Evolutionary conservation across 2,888 invertebrate genomes (phyloP), one percentile per base, ranked within the genome.

Genomic region (Mesopsocus fuscifrons): DNA sequence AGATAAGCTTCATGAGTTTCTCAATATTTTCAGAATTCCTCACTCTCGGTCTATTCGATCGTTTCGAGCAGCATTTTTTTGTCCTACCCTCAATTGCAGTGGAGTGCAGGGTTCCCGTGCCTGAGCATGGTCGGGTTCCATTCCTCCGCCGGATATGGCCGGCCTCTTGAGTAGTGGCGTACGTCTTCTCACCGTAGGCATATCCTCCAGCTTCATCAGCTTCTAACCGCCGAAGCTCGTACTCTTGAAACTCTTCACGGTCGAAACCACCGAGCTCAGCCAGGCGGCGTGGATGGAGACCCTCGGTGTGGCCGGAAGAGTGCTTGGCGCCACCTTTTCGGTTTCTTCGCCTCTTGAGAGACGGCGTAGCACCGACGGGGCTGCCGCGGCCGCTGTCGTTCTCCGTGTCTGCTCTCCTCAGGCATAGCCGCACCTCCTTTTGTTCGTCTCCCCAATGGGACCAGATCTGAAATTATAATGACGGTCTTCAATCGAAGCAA

Each of bases 391-490:
- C 53, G 46, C 57, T 53, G 42, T 51, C 50, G 35, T 49, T 51
- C 34, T 57, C 54, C 32, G 53, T 56, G 52, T 58, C 57, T 45
- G 60, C 54, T 43, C 62, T 52, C 45, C 62, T 53, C 46, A 66
- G 52, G 9, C 63, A 63, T 42, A 66, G 59, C 52, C 63, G 62
- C 26, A 65, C 76, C 59, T 77, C 74, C 54, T 67, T 63, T 60
- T 72, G 68, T 46, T 74, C 73, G 52, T 71, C 69, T 44, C 81
- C 83, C 84, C 84, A 85, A 20, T 82, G 78, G 47, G 76, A 76
- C 68, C 83, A 71, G 41, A 85, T 77, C 54, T 81, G 38, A 26
- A 26, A 26, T 11, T 9, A 26, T 26, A 26, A 9, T 26, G 26
- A 11, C 26, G 6, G 11, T 11, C 26, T 26, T 26, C 26, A 26